These are phyloP conservation scores for Euglossa dilemma DNA, from an alignment of 1,140 invertebrate genomes.

Conservation along the genomic window DNA sequence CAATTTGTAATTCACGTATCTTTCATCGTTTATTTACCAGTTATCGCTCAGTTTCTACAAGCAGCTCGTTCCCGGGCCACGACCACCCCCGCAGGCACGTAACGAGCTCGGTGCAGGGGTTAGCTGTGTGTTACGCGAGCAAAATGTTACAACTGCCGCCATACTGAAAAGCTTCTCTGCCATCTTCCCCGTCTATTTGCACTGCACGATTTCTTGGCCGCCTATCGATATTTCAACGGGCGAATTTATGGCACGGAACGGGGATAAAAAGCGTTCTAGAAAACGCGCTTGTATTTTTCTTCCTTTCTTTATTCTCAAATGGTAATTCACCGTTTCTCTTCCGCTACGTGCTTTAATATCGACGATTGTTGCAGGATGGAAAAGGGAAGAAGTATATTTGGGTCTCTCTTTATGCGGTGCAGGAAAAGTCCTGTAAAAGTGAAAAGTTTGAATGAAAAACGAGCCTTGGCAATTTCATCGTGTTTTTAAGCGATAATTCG, in stretches of 20 bases:
- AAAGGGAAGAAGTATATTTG: no score
- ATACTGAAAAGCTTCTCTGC: background rate
- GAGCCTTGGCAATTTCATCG: no score
- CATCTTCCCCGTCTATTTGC: background rate
- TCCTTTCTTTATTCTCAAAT: background rate
- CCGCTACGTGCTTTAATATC: no score
- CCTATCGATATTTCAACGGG: background rate
- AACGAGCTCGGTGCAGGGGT: slow-evolving; percentile 60
- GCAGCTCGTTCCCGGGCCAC: slow-evolving; percentile 35
- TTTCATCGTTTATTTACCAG: slow-evolving; percentile 64
- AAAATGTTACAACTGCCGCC: background rate
- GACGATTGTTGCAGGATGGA: no score
- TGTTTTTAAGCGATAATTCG: no score
- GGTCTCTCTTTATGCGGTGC: no score
- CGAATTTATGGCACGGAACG: background rate
- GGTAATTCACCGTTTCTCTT: no score
- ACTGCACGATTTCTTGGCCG: background rate
- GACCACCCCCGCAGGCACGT: slow-evolving; percentile 43
- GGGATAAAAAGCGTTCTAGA: background rate
- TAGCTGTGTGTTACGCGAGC: background rate
- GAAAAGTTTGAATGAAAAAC: no score
- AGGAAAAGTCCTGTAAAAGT: no score
- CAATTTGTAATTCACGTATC: slow-evolving; percentile 66
- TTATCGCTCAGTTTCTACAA: slow-evolving; percentile 64
- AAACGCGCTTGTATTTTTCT: background rate